Conservation (phyloP, 2,888 invertebrate genomes). For the Unio delphinus region DNA sequence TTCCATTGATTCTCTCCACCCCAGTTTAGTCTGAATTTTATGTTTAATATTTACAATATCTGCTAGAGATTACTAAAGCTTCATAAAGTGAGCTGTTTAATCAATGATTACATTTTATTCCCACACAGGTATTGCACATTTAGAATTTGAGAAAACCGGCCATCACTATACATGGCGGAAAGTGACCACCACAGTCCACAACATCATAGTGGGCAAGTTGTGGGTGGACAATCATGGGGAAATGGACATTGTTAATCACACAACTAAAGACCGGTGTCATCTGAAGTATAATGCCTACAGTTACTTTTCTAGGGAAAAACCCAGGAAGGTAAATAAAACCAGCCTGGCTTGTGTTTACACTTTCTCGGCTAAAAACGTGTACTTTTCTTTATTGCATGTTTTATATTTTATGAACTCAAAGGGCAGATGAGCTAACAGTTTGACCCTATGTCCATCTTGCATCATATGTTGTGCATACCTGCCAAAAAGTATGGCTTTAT, state of each 20-base stretch:
- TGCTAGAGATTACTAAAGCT: no score
- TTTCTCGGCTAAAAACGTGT: no score
- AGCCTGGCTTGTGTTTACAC: background rate
- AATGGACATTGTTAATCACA: constrained; percentile 95
- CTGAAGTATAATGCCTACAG: constrained; percentile 98
- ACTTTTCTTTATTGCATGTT: no score
- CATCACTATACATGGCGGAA: constrained; percentile 98
- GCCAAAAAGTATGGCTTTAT: no score
- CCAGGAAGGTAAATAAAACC: constrained; percentile 75
- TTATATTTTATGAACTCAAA: no score
- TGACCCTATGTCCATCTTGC: no score
- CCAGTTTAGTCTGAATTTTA: no score
- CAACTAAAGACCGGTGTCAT: constrained; percentile 92
- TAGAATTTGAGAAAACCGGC: constrained; percentile 74
- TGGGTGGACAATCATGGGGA: constrained; percentile 99
- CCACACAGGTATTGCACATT: constrained; percentile 75
- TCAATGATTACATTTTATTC: background rate
- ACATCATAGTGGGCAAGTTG: constrained; percentile 98
- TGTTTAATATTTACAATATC: no score
- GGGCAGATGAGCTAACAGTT: no score
- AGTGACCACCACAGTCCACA: constrained; percentile 98
- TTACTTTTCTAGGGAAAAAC: constrained; percentile 97
- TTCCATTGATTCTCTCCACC: no score
- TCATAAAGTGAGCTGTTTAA: background rate
- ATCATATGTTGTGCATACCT: no score